Evolutionary conservation across 1,140 invertebrate genomes (phyloP), one percentile per base, ranked within the genome.

Genomic region (Philaenus spumarius): DNA sequence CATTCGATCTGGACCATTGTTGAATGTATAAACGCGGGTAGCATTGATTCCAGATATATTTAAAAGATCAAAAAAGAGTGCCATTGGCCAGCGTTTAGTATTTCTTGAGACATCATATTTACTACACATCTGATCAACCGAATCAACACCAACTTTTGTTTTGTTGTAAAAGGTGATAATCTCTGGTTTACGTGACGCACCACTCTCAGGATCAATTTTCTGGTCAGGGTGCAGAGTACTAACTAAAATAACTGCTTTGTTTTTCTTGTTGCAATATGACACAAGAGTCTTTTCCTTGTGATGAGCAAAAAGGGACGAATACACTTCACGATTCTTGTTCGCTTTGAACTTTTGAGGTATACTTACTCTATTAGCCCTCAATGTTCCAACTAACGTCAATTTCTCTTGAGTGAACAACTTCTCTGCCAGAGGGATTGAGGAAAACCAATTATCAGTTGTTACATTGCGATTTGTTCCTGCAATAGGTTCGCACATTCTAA

Each of bases 361-460:
- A 37, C 59, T 55, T 58, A 20, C 22, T 62, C 66, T 69, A 55
- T 64, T 67, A 54, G 64, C 64, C 62, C 58, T 63, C 11, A 69
- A 47, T 15, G 64, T 71, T 20, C 66, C 67, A n/a, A 66, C 34
- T 23, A 64, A 37, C 22, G 67, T 67, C 15, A 71, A 56, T 55
- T 64, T 66, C 30, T 60, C 56, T 50, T 64, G 22, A 12, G 26
- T 55, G 2, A 65, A 37, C 30, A 67, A 48, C 24, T 58, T 59
- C 46, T 55, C 34, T 19, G 60, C 50, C 17, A 66, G 52, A 6
- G 35, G 35, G 20, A 64, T 58, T 37, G 62, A 64, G 19, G 65
- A 68, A 50, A 71, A 72, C 63, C 62, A 72, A 55, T 70, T 70
- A 46, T 71, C 69, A 15, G 37, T 56, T 20, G 66, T 71, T 5